Evolutionary conservation across 2,113 vertebrate genomes (phyloP).

Genomic region (Vombatus ursinus): DNA sequence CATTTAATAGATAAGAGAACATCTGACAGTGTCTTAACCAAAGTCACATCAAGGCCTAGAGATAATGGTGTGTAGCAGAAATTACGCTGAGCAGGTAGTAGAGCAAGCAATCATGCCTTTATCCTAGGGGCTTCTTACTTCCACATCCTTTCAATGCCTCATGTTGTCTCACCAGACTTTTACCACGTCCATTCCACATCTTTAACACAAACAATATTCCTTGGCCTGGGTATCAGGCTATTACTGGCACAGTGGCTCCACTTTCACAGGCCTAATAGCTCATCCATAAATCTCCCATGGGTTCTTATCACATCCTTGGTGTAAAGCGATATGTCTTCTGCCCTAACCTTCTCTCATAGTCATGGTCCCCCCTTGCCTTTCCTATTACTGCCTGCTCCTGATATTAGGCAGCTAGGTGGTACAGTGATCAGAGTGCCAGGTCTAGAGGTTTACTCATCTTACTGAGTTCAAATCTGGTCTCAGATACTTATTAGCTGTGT

Average conservation of each 20-base stretch:
- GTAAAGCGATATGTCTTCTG: background rate
- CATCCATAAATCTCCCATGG: background rate
- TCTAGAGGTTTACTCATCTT: background rate
- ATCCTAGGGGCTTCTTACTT: background rate
- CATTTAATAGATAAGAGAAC: background rate
- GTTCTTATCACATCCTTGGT: background rate
- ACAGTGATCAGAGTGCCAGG: background rate
- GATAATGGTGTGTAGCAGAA: accelerated
- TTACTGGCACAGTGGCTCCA: background rate
- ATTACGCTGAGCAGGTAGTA: background rate
- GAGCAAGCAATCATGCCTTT: background rate
- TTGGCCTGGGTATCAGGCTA: background rate
- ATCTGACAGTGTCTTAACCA: background rate
- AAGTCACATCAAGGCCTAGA: accelerated
- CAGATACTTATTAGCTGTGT: background rate
- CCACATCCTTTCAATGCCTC: background rate
- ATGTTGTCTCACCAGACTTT: background rate
- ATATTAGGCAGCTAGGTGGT: background rate
- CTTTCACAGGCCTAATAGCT: background rate
- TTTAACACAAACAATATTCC: background rate
- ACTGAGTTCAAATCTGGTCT: background rate
- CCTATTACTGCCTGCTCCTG: background rate
- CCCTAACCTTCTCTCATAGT: background rate
- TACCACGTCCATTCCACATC: background rate
- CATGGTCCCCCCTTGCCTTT: background rate